Evolutionary conservation across 2,113 vertebrate species (phyloP), one percentile per base, ranked within the genome.

Genomic region (Egretta garzetta): DNA sequence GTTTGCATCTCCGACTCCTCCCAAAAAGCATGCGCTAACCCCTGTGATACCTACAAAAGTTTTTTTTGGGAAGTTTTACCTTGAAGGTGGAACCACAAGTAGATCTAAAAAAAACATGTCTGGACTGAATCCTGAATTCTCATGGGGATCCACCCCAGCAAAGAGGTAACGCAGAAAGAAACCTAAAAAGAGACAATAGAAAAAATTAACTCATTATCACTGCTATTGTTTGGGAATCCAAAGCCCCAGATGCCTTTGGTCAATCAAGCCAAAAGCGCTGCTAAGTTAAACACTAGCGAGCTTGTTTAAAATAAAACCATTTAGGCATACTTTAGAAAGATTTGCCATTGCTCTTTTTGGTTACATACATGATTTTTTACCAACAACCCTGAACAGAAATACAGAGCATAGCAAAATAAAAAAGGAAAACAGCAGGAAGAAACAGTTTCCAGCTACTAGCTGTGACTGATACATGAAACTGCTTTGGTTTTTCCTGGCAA

Each of bases 31-130:
- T 6, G 7, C 2, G 0, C n/a, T 52, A 68, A 87, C 80, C 3
- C 17, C 47, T 3, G 0, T 21, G 32, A 77, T 9, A 88, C 79
- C 86, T 45, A 68, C 11, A 41, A 8, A 52, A 50, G 9, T 8
- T 49, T 23, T 23, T 52, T 28, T 1, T 0, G 24, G 15, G 6
- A 55, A 92, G 53, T 66, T 47, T 98, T 98, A 99, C 99, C 99
- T 99, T 91, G 98, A 98, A 7, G 99, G 99, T 1, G 99, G 99
- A 53, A 99, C 99, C 81, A 99, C 98, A 86, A 99, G 76, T 10
- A 99, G 97, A 80, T 99, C 99, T 76, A 99, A 93, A 93, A 99
- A 99, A 96, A 99, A 99, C 80, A 98, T 96, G 73, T 99, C 98
- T 9, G 98, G 98, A 75, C 95, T 98, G 97, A 99, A 98, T 67